A percentile compares a stretch with the other conserved stretches of the same genome.
Conservation (phyloP, 2,113 vertebrate species). For the Willisornis vidua region DNA sequence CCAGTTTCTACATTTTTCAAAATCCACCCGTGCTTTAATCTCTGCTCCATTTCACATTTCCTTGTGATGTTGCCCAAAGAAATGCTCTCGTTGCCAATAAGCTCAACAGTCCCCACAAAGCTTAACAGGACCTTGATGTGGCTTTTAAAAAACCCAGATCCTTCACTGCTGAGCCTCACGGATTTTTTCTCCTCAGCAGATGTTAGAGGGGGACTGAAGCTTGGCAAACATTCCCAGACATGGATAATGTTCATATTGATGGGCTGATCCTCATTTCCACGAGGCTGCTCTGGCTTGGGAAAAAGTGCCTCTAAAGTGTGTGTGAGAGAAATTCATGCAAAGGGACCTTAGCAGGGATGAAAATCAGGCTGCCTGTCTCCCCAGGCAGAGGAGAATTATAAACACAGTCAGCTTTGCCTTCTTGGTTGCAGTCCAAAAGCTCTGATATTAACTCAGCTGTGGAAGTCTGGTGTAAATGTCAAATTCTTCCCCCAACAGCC, state of each 20-base stretch:
- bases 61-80: constrained; percentile 29
- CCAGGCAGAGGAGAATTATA: background rate
- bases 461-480: background rate
- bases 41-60: constrained; percentile 47
- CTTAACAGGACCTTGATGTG: background rate
- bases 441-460: background rate
- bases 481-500: background rate
- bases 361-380: background rate
- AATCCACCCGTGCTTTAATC: no score
- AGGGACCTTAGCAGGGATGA: background rate
- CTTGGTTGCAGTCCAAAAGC: background rate
- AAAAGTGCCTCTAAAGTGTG: background rate
- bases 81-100: constrained; percentile 4
- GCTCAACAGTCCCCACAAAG: constrained; percentile 15
- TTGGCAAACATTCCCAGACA: constrained; percentile 7
- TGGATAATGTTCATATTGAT: background rate
- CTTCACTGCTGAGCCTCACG: constrained; percentile 26
- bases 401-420: background rate
- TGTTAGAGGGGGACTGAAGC: constrained; percentile 9
- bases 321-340: background rate
- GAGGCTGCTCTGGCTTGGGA: background rate
- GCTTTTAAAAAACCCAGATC: constrained; percentile 16
- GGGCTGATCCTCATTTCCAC: constrained; percentile 39
- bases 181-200: constrained; percentile 35
- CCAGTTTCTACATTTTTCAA: no score